These are phyloP conservation scores for Lampropteryx suffumata DNA, from an alignment of 2,888 invertebrate species.

Conservation along the genomic window DNA sequence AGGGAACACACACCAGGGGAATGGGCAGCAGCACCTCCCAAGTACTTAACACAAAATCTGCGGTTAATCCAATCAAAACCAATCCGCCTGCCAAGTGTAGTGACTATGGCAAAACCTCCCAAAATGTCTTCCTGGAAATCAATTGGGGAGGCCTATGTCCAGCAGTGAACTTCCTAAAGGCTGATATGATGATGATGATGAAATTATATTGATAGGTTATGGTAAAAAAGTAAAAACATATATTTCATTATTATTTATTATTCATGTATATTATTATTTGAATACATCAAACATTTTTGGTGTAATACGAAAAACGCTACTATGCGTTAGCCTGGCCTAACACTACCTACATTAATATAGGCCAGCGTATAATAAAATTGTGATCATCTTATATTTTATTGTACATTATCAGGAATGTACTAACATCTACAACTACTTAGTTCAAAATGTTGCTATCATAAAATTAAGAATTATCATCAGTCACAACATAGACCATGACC, in stretches of 20 bases:
- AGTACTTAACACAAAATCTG: too few relatives aligned
- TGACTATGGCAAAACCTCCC: too few relatives aligned
- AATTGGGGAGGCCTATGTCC: too few relatives aligned
- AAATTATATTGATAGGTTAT: too few relatives aligned
- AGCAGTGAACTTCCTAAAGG: too few relatives aligned
- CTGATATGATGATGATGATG: too few relatives aligned
- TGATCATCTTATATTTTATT: conserved; percentile 58
- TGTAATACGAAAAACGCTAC: conserved; percentile 71
- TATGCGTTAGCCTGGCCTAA: conserved; percentile 53
- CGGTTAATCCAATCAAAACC: too few relatives aligned
- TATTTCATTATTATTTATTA: conserved; percentile 69
- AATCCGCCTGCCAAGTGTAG: too few relatives aligned
- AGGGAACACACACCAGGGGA: too few relatives aligned
- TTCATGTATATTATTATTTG: conserved; percentile 70
- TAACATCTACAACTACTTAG: conserved; percentile 64
- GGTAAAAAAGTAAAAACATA: conserved; percentile 34
- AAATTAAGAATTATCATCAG: neutral
- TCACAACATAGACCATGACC: conserved; percentile 2
- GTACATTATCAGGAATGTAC: conserved; percentile 80
- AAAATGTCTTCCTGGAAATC: too few relatives aligned
- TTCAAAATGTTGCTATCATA: conserved; percentile 42
- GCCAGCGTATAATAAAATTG: conserved; percentile 52
- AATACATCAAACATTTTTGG: conserved; percentile 78
- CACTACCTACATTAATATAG: conserved; percentile 51
- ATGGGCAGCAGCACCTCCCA: too few relatives aligned